Evolutionary conservation across 2,113 vertebrate genomes (phyloP), one percentile per base, ranked within the genome.

Genomic region (Pangasianodon hypophthalmus): DNA sequence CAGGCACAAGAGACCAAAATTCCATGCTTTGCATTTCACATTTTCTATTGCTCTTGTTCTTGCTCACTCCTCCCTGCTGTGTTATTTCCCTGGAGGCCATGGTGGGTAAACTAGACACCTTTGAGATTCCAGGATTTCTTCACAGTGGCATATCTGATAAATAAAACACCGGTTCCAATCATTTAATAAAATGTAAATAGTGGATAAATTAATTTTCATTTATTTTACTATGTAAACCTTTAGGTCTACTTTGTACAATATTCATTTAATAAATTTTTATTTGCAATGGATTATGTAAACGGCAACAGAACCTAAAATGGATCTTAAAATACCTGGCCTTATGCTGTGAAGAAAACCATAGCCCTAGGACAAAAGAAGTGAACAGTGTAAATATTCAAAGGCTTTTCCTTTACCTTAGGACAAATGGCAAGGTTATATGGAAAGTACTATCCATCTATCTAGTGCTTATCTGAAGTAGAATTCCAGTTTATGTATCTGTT

Each of bases 341-440:
- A 3, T 52, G 83, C 67, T 37, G 26, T 89, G 41, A 84, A 87
- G 73, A 82, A 62, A 67, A 69, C 60, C 67, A 87, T 82, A 87
- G 84, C 48, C 80, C 26, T 46, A 87, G 88, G 73, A 82, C 82
- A 87, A 89, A 88, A 85, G 64, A 88, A 90, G 52, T 48, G 48
- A 85, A 81, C n/a, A 86, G 84, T 85, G 90, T 91, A 90, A 92
- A 92, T 91, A 91, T 89, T 92, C 89, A 92, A 90, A 88, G 56
- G 73, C 81, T 89, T 56, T 85, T 88, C 88, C 89, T 77, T 77
- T 77, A 83, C 69, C 56, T 80, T 88, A 87, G 85, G 90, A 89
- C 87, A 88, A 92, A 91, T 89, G 79, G 88, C 89, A 90, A 89
- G 92, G 91, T 90, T 93, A 91, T 92, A 89, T 93, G 90, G 91